Evolutionary conservation across 2,113 vertebrate species (phyloP).

Genomic region (Ursus arctos): DNA sequence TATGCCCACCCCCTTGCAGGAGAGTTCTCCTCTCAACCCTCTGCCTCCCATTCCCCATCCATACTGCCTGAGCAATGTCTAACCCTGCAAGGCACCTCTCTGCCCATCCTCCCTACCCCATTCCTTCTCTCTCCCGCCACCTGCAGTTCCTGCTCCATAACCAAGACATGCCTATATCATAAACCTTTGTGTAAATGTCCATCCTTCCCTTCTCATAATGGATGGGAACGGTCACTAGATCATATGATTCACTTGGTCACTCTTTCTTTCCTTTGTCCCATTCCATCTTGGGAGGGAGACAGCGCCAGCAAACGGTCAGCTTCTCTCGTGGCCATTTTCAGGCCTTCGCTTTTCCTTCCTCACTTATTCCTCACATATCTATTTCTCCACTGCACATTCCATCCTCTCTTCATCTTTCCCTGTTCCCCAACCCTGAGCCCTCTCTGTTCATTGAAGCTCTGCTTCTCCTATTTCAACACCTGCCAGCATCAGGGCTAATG

Average conservation of each 20-base stretch:
- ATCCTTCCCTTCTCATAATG: not conserved
- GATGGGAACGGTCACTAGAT: not conserved
- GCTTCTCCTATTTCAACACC: not conserved
- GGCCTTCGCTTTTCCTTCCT: not conserved
- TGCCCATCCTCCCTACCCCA: not conserved
- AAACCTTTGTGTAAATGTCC: not conserved
- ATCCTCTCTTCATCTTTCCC: not conserved
- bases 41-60: not conserved
- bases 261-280: not conserved
- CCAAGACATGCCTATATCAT: not conserved
- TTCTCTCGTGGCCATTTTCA: not conserved
- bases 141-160: not conserved
- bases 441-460: not conserved
- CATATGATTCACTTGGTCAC: rapidly evolving
- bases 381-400: not conserved
- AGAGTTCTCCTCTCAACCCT: not conserved
- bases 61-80: not conserved
- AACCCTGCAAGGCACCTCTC: not conserved
- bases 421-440: rapidly evolving
- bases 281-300: not conserved
- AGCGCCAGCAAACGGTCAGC: not conserved
- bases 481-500: rapidly evolving
- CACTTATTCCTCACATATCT: too few species aligned
- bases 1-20: rapidly evolving
- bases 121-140: not conserved